Conservation (phyloP, 2,797 vertebrate species). For the Eospalax fontanierii region DNA sequence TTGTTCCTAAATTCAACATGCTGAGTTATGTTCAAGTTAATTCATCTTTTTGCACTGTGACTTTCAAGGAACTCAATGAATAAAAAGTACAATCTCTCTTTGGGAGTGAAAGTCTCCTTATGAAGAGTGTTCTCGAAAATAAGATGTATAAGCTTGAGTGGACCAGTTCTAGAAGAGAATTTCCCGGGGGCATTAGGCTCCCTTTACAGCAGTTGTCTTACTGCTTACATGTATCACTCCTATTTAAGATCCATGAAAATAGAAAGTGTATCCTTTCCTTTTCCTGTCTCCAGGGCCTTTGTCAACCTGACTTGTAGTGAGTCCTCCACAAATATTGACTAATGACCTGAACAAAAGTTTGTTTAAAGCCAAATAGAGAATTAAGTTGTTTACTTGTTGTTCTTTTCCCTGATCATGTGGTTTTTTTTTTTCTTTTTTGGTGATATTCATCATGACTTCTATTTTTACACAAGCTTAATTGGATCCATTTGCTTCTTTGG, state of each 20-base stretch:
- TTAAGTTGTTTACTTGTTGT: slow-evolving; percentile 34
- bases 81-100: not conserved
- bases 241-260: slow-evolving; percentile 64
- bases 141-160: not conserved
- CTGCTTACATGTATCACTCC: slow-evolving; percentile 59
- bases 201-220: not conserved
- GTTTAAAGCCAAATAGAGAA: not conserved
- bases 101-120: not conserved
- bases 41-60: not conserved
- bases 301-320: not conserved
- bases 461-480: slow-evolving; percentile 37
- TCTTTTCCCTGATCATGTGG: slow-evolving; percentile 42
- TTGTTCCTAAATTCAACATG: not conserved
- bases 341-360: not conserved
- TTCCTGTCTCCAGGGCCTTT: not conserved
- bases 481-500: slow-evolving; percentile 57
- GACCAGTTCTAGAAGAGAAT: not conserved
- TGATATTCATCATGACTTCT: not conserved
- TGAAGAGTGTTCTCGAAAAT: not conserved
- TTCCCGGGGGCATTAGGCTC: too few species aligned
- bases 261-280: slow-evolving; percentile 49
- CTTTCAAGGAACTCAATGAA: not conserved
- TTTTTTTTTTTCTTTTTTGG: too few species aligned
- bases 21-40: not conserved
- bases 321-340: slow-evolving; percentile 69